A percentile compares a stretch with the other conserved stretches of the same genome.
Evolutionary conservation across 1,140 invertebrate species (phyloP).

Genomic region (Ips nitidus): DNA sequence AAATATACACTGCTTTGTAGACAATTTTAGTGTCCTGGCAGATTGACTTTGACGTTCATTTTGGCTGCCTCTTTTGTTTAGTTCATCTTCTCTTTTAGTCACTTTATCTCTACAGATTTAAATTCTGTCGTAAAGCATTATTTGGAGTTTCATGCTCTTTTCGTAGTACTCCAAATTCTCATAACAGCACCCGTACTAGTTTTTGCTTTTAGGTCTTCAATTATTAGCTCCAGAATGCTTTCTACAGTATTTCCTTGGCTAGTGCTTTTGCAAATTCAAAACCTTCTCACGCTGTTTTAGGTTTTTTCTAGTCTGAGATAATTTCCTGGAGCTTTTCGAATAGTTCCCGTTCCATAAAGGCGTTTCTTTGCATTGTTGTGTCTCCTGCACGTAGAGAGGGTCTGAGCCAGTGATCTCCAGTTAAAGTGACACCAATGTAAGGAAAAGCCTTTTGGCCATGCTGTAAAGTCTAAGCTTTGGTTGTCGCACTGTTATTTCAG

Average conservation of each 20-base stretch:
- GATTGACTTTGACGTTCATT: conserved; percentile 36
- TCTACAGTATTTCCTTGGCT: conserved; percentile 43
- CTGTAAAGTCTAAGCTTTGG: conserved; percentile 46
- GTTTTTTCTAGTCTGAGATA: conserved; percentile 47
- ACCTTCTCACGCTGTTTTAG: conserved; percentile 47
- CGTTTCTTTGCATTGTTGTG: conserved; percentile 12
- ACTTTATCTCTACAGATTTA: conserved; percentile 41
- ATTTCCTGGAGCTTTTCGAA: conserved; percentile 42
- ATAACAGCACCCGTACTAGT: conserved; percentile 34
- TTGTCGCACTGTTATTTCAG: conserved; percentile 34
- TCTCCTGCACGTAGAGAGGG: conserved; percentile 27
- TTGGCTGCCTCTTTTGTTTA: conserved; percentile 41
- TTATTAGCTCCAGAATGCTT: conserved; percentile 45
- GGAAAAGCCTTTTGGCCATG: conserved; percentile 52
- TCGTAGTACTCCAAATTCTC: conserved; percentile 40
- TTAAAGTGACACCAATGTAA: conserved; percentile 45
- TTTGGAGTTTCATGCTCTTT: conserved; percentile 44
- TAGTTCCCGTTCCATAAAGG: conserved; percentile 43
- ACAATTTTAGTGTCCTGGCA: conserved; percentile 37
- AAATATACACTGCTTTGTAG: conserved; percentile 39
- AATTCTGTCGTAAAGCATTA: conserved; percentile 43
- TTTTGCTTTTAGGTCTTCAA: conserved; percentile 45
- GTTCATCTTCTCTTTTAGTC: conserved; percentile 44
- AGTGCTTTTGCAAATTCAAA: conserved; percentile 43
- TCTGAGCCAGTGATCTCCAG: conserved; percentile 27